A percentile compares a stretch with the other conserved stretches of the same genome.
Evolutionary conservation across 2,888 invertebrate genomes (phyloP).

Genomic region (Exephanes ischioxanthus): DNA sequence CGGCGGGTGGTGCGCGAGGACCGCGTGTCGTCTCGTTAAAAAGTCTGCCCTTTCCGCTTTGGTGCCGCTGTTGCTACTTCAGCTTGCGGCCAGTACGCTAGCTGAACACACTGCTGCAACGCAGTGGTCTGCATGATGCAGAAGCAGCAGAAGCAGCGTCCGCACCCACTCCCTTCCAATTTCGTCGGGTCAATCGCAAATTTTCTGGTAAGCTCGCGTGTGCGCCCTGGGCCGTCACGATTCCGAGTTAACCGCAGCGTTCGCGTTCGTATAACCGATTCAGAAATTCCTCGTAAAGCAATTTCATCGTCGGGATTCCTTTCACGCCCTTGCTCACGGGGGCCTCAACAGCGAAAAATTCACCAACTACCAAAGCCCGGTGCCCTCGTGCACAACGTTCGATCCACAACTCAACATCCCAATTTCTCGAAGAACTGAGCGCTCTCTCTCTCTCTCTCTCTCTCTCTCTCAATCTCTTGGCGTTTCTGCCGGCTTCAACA

Average conservation of each 20-base stretch:
- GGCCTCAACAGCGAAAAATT: constrained; percentile 33
- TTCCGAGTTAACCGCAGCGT: constrained; percentile 81
- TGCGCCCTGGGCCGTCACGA: constrained; percentile 84
- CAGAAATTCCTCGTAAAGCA: constrained; percentile 82
- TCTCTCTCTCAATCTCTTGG: not conserved
- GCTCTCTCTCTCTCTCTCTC: not conserved
- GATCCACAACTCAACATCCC: constrained; percentile 56
- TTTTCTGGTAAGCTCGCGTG: constrained; percentile 85
- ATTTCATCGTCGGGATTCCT: constrained; percentile 83
- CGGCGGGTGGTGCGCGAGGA: constrained; percentile 39
- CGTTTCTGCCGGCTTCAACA: constrained; percentile 40
- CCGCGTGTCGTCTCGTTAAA: constrained; percentile 67
- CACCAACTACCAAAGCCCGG: constrained; percentile 18
- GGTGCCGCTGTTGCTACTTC: constrained; percentile 34
- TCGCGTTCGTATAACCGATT: constrained; percentile 83
- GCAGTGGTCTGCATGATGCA: constrained; percentile 62
- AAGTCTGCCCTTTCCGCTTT: constrained; percentile 64
- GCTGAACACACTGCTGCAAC: constrained; percentile 57
- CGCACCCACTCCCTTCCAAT: constrained; percentile 77
- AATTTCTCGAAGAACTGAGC: constrained; percentile 56
- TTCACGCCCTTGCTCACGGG: constrained; percentile 77
- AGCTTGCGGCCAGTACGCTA: constrained; percentile 59
- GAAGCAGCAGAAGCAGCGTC: constrained; percentile 73
- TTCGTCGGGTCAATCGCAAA: constrained; percentile 84
- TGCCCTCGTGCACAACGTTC: constrained; percentile 34